Evolutionary conservation across 2,113 vertebrate genomes (phyloP), one percentile per base, ranked within the genome.

Genomic region (Garra rufa): DNA sequence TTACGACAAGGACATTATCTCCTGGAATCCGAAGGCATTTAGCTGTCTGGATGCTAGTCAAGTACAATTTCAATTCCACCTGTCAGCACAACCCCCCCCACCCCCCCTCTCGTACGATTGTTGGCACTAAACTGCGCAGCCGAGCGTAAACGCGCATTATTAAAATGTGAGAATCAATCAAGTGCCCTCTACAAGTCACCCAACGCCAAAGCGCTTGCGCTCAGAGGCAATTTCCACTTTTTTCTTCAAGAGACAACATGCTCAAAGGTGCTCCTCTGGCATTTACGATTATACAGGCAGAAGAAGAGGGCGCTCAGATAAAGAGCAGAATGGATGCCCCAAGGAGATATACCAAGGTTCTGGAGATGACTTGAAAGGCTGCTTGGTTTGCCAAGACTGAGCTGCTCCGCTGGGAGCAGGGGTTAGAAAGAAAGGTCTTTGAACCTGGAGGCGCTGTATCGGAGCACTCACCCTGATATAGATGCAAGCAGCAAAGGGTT

Each of bases 11-110:
- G 87, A 86, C 52, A 52, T 88, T 91, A 90, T 88, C 83, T 85
- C 83, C 88, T 63, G 84, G 83, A 89, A 85, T 86, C 57, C 70
- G 69, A 85, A 82, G 78, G 85, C 88, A 84, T 88, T 70, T 84
- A 55, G 79, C 85, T 91, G 73, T 88, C 92, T 93, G 89, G 91
- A 92, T 88, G 63, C 86, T 86, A 84, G 87, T 95, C 91, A 92
- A 94, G 90, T 92, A 90, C 86, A 90, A 91, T 92, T 92, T 92
- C 85, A 93, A 93, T 91, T 91, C 86, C 74, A 1, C 86, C 86
- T 87, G 87, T 89, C 89, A 90, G 84, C 28, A 28, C 90, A 86
- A 87, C 81, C 79, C 17, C 81, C 21, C 55, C 88, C 41, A 1
- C 0, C 2, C 61, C 59, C n/a, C 77, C 57, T 11, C 26, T 24